Evolutionary conservation across 1,140 invertebrate genomes (phyloP).

Genomic region (Zeugodacus cucurbitae): DNA sequence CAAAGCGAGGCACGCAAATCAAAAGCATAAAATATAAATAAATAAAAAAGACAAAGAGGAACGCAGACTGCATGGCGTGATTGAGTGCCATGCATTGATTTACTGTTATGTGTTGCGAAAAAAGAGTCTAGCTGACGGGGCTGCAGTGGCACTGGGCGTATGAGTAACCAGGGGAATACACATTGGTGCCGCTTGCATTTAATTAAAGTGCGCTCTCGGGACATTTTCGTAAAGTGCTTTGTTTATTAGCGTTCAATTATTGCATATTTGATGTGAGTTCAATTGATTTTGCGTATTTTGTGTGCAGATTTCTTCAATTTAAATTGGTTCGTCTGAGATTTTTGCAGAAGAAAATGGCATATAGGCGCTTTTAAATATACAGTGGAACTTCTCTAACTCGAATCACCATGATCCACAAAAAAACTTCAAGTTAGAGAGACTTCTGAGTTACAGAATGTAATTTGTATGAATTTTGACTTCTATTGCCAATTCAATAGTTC

Average conservation of each 20-base stretch:
- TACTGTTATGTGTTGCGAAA: background rate
- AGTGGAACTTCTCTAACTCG: no score
- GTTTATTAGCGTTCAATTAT: background rate
- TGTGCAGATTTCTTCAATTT: no score
- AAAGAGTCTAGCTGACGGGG: background rate
- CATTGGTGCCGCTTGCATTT: background rate
- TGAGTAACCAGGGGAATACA: background rate
- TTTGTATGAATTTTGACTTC: no score
- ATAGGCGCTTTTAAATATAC: no score
- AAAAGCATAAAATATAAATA: background rate
- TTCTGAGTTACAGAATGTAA: no score
- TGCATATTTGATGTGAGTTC: no score
- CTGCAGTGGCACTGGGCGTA: background rate
- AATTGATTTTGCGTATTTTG: no score
- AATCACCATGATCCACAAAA: no score
- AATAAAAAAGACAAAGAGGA: background rate
- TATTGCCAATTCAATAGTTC: no score
- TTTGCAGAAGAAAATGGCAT: no score
- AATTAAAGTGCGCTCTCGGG: background rate
- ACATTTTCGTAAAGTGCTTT: background rate
- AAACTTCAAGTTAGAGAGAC: no score
- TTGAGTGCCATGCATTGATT: slow-evolving; percentile 13
- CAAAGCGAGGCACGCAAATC: background rate
- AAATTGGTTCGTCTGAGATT: no score
- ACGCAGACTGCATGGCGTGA: slow-evolving; percentile 22